Percentiles rank a stretch among this genome's conserved stretches.
Evolutionary conservation across 1,140 invertebrate species (phyloP).

Genomic region (Goniozus legneri): DNA sequence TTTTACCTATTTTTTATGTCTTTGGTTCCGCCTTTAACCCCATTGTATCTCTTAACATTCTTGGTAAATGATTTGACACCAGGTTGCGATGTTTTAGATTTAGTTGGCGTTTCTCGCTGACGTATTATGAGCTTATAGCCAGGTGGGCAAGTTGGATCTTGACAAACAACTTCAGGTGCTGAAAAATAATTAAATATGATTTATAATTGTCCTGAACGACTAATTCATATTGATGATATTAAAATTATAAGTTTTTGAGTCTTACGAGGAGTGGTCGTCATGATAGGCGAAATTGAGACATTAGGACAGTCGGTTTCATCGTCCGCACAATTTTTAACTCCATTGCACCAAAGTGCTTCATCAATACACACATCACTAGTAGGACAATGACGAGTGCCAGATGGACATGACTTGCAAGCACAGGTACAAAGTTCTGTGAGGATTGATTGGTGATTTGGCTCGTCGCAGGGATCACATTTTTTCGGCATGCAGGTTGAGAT

Average conservation of each 20-base stretch:
- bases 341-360: constrained; percentile 73
- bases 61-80: too few relatives aligned
- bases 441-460: constrained; percentile 54
- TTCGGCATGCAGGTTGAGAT: constrained; percentile 64
- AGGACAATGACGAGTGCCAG: constrained; percentile 65
- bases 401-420: constrained; percentile 68
- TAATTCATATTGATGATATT: too few relatives aligned
- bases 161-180: constrained; percentile 31
- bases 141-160: constrained; percentile 56
- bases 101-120: constrained; percentile 15
- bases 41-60: constrained; percentile 1
- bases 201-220: too few relatives aligned
- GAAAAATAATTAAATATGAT: not conserved
- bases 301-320: constrained; percentile 71
- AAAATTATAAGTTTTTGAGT: too few relatives aligned
- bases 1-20: constrained; percentile 20
- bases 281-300: not conserved
- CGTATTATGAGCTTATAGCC: constrained; percentile 56
- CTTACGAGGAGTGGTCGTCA: not conserved
- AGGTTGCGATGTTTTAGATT: too few relatives aligned
- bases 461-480: constrained; percentile 62
- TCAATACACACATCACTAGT: constrained; percentile 74
- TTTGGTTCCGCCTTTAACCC: constrained; percentile 16
- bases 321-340: constrained; percentile 77
- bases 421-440: constrained; percentile 65